Percentiles rank a stretch among this genome's conserved stretches.
These are phyloP conservation scores for Tauraco hartlaubi DNA, from an alignment of 2,797 vertebrate species.

Conservation along the genomic window DNA sequence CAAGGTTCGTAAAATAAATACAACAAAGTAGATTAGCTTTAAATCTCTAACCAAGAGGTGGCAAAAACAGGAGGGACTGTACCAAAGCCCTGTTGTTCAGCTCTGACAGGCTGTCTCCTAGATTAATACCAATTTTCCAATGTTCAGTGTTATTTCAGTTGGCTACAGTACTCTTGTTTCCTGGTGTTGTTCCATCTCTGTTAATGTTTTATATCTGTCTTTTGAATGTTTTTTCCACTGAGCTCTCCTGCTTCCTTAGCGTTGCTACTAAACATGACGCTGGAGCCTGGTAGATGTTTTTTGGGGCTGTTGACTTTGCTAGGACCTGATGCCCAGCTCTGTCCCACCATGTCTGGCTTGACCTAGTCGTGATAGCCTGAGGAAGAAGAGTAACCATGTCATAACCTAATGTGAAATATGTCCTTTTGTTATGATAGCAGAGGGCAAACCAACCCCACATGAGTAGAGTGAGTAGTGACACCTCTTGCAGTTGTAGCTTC, in stretches of 20 bases:
- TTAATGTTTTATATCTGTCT: slow-evolving; percentile 6
- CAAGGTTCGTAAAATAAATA: slow-evolving; percentile 21
- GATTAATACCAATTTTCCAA: slow-evolving; percentile 9
- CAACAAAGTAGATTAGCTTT: not conserved
- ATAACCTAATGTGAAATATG: not conserved
- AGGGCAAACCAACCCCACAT: not conserved
- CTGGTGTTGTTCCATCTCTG: slow-evolving; percentile 26
- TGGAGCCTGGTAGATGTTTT: not conserved
- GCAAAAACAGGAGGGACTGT: not conserved
- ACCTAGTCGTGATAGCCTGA: not conserved
- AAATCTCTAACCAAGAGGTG: slow-evolving; percentile 1
- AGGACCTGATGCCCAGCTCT: not conserved
- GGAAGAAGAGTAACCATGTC: not conserved
- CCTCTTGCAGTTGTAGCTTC: not conserved
- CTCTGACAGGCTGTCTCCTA: not conserved
- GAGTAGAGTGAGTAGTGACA: not conserved
- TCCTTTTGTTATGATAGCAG: not conserved
- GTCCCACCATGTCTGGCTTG: not conserved
- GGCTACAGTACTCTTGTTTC: slow-evolving; percentile 9
- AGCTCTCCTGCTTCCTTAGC: not conserved
- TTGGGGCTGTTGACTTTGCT: not conserved
- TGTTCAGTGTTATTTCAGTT: slow-evolving; percentile 48
- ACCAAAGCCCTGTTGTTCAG: not conserved
- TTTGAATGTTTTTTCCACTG: slow-evolving; percentile 8
- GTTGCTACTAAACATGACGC: not conserved